A percentile compares a stretch with the other conserved stretches of the same genome.
Evolutionary conservation across 1,140 invertebrate genomes (phyloP).

Genomic region (Grapholita molesta): DNA sequence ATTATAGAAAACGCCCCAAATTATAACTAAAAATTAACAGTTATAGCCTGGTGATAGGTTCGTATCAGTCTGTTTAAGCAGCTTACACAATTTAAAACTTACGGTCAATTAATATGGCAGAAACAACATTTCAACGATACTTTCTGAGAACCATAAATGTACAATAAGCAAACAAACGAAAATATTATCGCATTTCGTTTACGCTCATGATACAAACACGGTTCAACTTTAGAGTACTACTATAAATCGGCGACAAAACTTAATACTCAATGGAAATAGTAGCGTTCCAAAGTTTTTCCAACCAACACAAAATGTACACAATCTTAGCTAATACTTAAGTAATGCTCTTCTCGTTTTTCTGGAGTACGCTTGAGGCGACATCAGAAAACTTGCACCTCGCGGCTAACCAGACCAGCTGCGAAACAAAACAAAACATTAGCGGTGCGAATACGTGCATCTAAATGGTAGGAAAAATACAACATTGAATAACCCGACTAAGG

Average conservation of each 20-base stretch:
- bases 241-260: constrained; percentile 6
- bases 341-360: constrained; percentile 8
- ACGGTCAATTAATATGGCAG: constrained; percentile 4
- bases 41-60: constrained; percentile 4
- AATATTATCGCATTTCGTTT: neutral
- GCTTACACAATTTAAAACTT: constrained; percentile 1
- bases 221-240: neutral
- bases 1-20: constrained; percentile 51
- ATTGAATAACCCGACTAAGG: neutral
- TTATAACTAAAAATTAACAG: neutral
- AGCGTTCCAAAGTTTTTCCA: neutral
- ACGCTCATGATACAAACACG: neutral
- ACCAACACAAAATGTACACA: constrained; percentile 9
- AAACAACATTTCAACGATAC: constrained; percentile 8
- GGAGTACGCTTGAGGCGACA: constrained; percentile 11
- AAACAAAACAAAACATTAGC: constrained; percentile 28
- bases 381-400: constrained; percentile 15
- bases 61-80: neutral
- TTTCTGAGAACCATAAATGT: neutral
- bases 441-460: neutral
- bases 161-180: neutral
- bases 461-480: neutral
- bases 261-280: neutral
- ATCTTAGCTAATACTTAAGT: constrained; percentile 10
- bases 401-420: constrained; percentile 51